Evolutionary conservation across 2,888 invertebrate species (phyloP), one percentile per base, ranked within the genome.

Genomic region (Apodemia mormo): DNA sequence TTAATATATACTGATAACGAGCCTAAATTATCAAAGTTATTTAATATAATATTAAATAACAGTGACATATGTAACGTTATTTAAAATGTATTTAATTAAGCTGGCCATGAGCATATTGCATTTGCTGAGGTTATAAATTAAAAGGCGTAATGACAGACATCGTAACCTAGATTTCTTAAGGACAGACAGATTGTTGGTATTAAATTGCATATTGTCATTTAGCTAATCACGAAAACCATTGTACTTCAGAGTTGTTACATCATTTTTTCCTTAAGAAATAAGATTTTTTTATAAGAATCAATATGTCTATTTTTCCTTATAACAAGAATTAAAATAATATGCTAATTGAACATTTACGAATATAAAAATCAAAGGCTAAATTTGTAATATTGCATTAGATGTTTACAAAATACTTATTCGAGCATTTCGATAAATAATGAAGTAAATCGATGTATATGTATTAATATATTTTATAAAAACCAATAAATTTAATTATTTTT

Each of bases 151-250:
- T 70, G 72, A 73, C 72, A 70, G 69, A 65, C 71, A 69, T 69
- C 73, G 72, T 73, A 75, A 76, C 75, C 75, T 74, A 75, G 70
- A 74, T 76, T 71, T 69, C 72, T 58, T 74, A 75, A 75, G 72
- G 73, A 70, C 73, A 72, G 73, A 70, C 68, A 71, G 30, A 71
- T 65, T 65, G 70, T 72, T 68, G 70, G 70, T 74, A 70, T 69
- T 65, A 68, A 71, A 73, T 73, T 71, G 58, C 58, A 58, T 58
- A 58, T 58, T 58, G 29, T 58, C 58, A 58, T 58, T 58, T 30
- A 0, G 22, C 10, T 58, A 58, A 22, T 58, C 58, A 58, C 58
- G 58, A 58, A 58, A 58, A 58, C 58, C 30, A 58, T 58, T 58
- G 30, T 58, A 58, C 33, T 58, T 58, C 4, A 9, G 29, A 49